A percentile compares a stretch with the other conserved stretches of the same genome.
Evolutionary conservation across 2,888 invertebrate species (phyloP).

Genomic region (Leptopilina myrica): DNA sequence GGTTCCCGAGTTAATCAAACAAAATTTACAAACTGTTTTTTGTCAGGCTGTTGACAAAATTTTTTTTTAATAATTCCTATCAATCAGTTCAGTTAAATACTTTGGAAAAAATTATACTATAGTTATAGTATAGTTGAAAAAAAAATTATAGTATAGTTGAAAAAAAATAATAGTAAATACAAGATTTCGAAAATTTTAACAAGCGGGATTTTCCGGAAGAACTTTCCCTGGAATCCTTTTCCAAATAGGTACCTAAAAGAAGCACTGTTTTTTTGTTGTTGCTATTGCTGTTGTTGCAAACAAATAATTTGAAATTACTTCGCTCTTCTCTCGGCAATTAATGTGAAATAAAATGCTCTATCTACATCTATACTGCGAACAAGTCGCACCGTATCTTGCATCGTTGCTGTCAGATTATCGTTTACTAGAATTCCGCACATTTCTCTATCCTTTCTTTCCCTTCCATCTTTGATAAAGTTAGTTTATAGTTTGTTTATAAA

Average conservation of each 20-base stretch:
- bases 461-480: background rate
- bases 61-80: no score
- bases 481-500: slow-evolving; percentile 2
- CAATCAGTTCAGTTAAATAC: no score
- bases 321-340: slow-evolving; percentile 3
- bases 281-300: background rate
- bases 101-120: no score
- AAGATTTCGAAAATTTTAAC: no score
- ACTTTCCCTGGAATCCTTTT: background rate
- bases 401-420: slow-evolving; percentile 25
- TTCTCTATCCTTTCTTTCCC: slow-evolving; percentile 10
- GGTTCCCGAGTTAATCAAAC: no score
- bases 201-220: no score
- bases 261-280: background rate
- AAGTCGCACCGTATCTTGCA: slow-evolving; percentile 8
- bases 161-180: no score
- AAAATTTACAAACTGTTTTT: no score
- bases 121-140: no score
- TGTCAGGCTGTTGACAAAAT: no score
- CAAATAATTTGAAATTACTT: background rate
- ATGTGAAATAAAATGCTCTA: slow-evolving; percentile 1
- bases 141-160: no score
- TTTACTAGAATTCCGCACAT: slow-evolving; percentile 8
- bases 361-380: slow-evolving; percentile 3
- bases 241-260: background rate